Evolutionary conservation across 2,797 vertebrate species (phyloP).

Genomic region (Oryzias sinensis): DNA sequence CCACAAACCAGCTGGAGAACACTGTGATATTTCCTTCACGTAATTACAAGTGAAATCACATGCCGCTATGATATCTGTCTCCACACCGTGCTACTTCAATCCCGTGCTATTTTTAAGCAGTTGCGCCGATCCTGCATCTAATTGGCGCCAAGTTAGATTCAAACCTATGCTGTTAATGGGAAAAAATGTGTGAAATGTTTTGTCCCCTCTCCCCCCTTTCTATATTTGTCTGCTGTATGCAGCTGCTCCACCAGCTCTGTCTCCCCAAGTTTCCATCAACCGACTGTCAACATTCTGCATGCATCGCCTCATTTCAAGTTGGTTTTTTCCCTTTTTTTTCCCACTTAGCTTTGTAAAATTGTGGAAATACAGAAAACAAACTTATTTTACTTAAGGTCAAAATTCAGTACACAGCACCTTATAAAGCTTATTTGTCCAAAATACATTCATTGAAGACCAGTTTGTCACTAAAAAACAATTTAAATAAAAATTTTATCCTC

Average conservation of each 20-base stretch:
- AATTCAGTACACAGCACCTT: constrained; percentile 58
- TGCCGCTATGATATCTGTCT: constrained; percentile 59
- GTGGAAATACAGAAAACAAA: constrained; percentile 25
- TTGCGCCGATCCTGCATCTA: constrained; percentile 68
- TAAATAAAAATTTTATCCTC: too few species aligned
- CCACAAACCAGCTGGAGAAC: constrained; percentile 65
- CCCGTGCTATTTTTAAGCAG: constrained; percentile 65
- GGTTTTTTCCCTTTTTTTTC: background rate
- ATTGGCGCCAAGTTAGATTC: constrained; percentile 79
- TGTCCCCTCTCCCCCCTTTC: constrained; percentile 70
- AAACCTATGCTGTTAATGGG: constrained; percentile 80
- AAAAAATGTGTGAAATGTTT: constrained; percentile 83
- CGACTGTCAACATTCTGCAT: constrained; percentile 57
- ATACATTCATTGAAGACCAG: background rate
- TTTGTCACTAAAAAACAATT: too few species aligned
- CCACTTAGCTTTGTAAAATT: constrained; percentile 30
- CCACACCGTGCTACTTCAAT: constrained; percentile 60
- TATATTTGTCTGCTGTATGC: constrained; percentile 76
- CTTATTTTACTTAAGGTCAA: constrained; percentile 33
- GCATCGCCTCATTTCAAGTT: constrained; percentile 51
- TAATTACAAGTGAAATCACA: constrained; percentile 68
- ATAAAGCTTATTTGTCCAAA: constrained; percentile 52
- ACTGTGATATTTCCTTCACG: constrained; percentile 62
- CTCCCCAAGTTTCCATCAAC: constrained; percentile 64
- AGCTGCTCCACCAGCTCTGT: constrained; percentile 76